Percentiles rank a stretch among this genome's conserved stretches.
phyloP scores from a whole-genome alignment of 2,113 vertebrate species.

The Trachemys scripta region DNA sequence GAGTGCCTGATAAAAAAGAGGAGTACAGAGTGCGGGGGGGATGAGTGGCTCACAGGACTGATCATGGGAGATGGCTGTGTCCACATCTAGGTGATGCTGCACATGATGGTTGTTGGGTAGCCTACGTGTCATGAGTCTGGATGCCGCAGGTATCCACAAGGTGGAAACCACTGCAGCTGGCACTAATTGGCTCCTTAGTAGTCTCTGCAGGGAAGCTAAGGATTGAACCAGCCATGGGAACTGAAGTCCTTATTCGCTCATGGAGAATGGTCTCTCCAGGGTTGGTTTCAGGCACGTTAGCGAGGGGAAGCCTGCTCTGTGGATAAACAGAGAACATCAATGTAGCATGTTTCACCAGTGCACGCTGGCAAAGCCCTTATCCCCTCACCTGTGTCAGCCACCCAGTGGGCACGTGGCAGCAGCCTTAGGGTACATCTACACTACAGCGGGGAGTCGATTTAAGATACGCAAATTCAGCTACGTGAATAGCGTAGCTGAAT shows the following conservation, averaged over 20 bases:
- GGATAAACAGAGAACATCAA: neutral
- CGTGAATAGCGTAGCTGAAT: no score
- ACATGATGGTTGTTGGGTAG: accelerated
- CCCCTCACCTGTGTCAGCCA: no score
- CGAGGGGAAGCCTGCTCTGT: neutral
- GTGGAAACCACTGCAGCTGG: neutral
- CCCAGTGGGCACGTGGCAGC: neutral
- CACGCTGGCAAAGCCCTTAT: no score
- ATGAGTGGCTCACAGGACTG: no score
- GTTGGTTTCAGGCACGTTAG: neutral
- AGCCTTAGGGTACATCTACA: no score
- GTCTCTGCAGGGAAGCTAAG: neutral
- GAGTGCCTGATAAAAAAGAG: neutral
- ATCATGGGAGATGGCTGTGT: no score
- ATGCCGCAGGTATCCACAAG: neutral
- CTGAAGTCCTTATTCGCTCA: neutral
- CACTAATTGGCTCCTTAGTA: neutral
- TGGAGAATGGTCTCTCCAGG: neutral
- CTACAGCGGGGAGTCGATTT: no score
- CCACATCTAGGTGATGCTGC: neutral
- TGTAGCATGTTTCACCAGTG: neutral
- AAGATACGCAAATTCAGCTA: no score
- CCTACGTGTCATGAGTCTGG: neutral
- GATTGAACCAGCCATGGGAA: neutral
- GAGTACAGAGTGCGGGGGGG: no score